Base-by-base conservation (phyloP, 2,888 invertebrate species). In the Boloria euphrosyne region DNA sequence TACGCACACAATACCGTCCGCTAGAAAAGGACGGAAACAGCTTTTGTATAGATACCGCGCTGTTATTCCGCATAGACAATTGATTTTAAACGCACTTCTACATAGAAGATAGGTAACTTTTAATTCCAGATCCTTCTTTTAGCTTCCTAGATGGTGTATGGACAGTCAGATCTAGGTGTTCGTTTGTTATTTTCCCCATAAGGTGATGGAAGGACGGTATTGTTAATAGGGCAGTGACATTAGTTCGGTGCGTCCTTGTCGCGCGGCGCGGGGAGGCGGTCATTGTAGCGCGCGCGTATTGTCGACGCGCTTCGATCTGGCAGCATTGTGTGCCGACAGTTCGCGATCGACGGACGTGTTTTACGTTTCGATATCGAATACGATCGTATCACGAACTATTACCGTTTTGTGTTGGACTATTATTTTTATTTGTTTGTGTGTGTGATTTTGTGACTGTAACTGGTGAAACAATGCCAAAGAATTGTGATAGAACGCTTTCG, bases 261-360 rank as follows among this genome's bases (percentile, higher is more conserved):
- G 84, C 75, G 82, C 77, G 84, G 88, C 83, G 90, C 85, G 84
- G 85, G 86, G 50, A 27, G 69, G 85, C 81, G 85, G 86, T 86
- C 86, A 90, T 92, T 91, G 91, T 91, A 89, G 89, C 88, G 89
- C 89, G 90, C 90, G 89, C 90, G 90, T 90, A 91, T 91, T 91
- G 91, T 91, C 87, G 88, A 84, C 80, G 75, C 82, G 85, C 87
- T 91, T 92, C 92, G 91, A 91, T 91, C 91, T 91, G 89, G 83
- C 80, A 87, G 90, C 91, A 92, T 92, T 92, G 92, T 92, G 90
- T 89, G 83, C 83, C 82, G 82, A 80, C 78, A 78, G 79, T 81
- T 86, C 89, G 86, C 78, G 82, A 69, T 72, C 69, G 76, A 62
- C 77, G 79, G 88, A 86, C 91, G 91, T 87, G 82, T 76, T 74